Evolutionary conservation across 1,140 invertebrate genomes (phyloP), one percentile per base, ranked within the genome.

Genomic region (Leptopilina clavipes): DNA sequence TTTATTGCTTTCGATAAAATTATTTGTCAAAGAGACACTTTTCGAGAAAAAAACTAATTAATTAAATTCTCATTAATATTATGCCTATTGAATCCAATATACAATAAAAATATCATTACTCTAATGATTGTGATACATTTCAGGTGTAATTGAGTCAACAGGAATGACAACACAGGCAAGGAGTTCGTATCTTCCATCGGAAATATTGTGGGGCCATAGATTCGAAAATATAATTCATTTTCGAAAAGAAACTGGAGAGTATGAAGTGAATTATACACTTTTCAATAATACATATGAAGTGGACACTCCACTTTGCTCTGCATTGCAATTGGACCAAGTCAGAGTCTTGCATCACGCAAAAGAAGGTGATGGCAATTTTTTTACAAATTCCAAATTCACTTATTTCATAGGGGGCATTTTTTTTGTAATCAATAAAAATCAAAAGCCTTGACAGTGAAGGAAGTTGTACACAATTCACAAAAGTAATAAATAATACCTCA

Each of bases 191-290:
- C 91, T 98, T 45, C 95, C 97, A 0, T 94, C 93, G 45, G 98
- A 99, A 90, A 95, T 99, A 70, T 91, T 98, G 22, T 99, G 98
- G 97, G 98, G 97, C 1, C 96, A 98, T 86, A 93, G 96, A 70
- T 99, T 98, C 86, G 94, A 96, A 81, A 94, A 94, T 1, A 92
- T 99, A 81, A 96, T 99, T 45, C 93, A 93, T 44, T 99, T 98
- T 89, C 97, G 96, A 80, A 97, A 97, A 86, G 96, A 97, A 73
- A 93, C 96, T 70, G 95, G 97, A 77, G 95, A 96, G 43, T 99
- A 98, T 88, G 94, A 97, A 84, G 97, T 99, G 25, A 97, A 99
- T 90, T 99, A 98, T 87, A 95, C 94, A 11, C 93, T 96, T 78
- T 99, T 99, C 90, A 96, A 99, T 86, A 95, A 95, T 81, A 98